Evolutionary conservation across 1,140 invertebrate genomes (phyloP).

Genomic region (Drosophila auraria): DNA sequence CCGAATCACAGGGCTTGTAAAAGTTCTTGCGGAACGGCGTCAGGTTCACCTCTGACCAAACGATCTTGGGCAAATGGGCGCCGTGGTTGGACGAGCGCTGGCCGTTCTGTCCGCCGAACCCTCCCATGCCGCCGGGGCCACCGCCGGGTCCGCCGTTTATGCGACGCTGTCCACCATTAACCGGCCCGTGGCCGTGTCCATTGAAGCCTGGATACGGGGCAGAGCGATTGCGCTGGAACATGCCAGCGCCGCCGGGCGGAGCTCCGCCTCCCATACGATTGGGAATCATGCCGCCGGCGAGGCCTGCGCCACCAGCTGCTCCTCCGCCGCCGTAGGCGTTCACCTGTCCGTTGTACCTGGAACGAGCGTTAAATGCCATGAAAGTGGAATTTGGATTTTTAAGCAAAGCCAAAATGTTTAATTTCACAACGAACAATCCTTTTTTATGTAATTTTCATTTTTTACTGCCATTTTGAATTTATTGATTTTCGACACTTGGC

Average conservation of each 20-base stretch:
- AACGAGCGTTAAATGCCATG: constrained; percentile 64
- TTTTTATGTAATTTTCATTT: constrained; percentile 72
- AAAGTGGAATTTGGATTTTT: constrained; percentile 67
- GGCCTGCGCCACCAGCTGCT: constrained; percentile 22
- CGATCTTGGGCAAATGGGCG: constrained; percentile 91
- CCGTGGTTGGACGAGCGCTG: constrained; percentile 86
- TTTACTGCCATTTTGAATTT: constrained; percentile 78
- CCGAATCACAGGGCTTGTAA: constrained; percentile 92
- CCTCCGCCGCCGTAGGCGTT: constrained; percentile 61
- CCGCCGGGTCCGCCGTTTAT: constrained; percentile 54
- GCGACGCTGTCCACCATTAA: constrained; percentile 32
- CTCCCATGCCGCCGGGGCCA: constrained; percentile 50
- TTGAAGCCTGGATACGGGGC: constrained; percentile 66
- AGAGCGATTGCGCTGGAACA: constrained; percentile 76
- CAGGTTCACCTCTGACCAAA: constrained; percentile 90
- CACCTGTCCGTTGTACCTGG: constrained; percentile 75
- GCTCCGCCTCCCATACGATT: constrained; percentile 67
- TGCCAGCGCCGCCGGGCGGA: constrained; percentile 60
- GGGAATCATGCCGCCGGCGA: constrained; percentile 59
- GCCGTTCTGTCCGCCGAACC: constrained; percentile 57
- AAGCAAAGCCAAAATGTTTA: constrained; percentile 48
- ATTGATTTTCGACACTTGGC: constrained; percentile 68
- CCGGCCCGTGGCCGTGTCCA: constrained; percentile 39
- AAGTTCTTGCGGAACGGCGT: constrained; percentile 97
- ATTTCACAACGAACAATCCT: constrained; percentile 26